Evolutionary conservation across 2,888 invertebrate genomes (phyloP).

Genomic region (Altica lythri): DNA sequence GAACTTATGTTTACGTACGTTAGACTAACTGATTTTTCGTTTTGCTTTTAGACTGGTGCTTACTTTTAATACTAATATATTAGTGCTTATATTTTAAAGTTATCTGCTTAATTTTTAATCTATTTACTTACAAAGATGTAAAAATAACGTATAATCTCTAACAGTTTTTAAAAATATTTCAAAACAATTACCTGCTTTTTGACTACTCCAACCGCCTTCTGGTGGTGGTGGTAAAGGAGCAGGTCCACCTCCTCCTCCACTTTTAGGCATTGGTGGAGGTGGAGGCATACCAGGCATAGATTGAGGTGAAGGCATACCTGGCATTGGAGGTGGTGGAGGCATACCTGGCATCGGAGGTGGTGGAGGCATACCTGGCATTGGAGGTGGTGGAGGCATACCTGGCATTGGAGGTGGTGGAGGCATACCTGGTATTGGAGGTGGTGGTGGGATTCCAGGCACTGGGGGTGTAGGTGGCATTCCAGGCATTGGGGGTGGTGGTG

Average conservation of each 20-base stretch:
- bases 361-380: slow-evolving; percentile 36
- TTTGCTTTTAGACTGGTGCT: too few species aligned
- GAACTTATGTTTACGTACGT: too few species aligned
- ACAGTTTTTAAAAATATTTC: background rate
- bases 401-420: slow-evolving; percentile 40
- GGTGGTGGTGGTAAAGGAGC: slow-evolving; percentile 63
- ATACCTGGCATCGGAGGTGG: slow-evolving; percentile 37
- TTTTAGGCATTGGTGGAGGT: slow-evolving; percentile 52
- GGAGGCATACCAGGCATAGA: slow-evolving; percentile 50
- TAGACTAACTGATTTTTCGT: too few species aligned
- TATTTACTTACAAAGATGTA: too few species aligned
- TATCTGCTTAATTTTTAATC: too few species aligned
- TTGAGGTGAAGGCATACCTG: slow-evolving; percentile 39
- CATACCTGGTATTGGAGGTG: slow-evolving; percentile 34
- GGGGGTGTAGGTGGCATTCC: slow-evolving; percentile 20
- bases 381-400: slow-evolving; percentile 39
- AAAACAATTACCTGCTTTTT: slow-evolving; percentile 69
- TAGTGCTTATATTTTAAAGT: too few species aligned
- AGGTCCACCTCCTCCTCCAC: slow-evolving; percentile 44
- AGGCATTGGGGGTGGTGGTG: slow-evolving; percentile 37
- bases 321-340: slow-evolving; percentile 39
- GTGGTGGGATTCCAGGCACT: too few species aligned
- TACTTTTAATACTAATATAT: too few species aligned
- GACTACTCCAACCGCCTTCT: slow-evolving; percentile 79
- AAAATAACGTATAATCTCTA: too few species aligned